These are phyloP conservation scores for Hyperoplus immaculatus DNA, from an alignment of 2,797 vertebrate species.

Conservation along the genomic window DNA sequence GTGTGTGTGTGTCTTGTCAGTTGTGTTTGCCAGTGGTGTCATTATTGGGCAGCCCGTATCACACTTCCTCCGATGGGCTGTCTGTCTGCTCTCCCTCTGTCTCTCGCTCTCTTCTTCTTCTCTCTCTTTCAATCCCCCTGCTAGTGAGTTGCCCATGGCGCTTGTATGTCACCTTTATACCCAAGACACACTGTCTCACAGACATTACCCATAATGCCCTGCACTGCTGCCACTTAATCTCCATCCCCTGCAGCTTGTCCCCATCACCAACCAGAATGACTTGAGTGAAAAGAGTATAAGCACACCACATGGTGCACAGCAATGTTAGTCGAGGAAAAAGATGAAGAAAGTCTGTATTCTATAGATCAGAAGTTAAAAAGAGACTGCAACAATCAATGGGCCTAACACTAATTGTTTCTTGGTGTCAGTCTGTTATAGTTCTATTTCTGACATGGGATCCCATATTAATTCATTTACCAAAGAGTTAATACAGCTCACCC, in stretches of 20 bases:
- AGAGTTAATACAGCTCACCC: background rate
- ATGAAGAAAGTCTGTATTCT: constrained; percentile 7
- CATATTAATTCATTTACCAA: background rate
- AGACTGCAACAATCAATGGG: background rate
- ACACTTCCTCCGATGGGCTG: constrained; percentile 78
- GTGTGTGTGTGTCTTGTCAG: constrained; percentile 71
- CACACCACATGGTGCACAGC: constrained; percentile 23
- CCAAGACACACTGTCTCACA: constrained; percentile 78
- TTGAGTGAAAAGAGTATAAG: constrained; percentile 41
- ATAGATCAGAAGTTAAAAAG: constrained; percentile 3
- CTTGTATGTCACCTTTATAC: constrained; percentile 79
- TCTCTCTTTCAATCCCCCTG: constrained; percentile 55
- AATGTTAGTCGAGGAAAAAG: constrained; percentile 14
- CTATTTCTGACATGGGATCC: constrained; percentile 1
- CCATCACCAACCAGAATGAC: constrained; percentile 60
- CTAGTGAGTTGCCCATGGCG: constrained; percentile 70
- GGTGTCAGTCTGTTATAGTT: background rate
- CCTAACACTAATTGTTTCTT: background rate
- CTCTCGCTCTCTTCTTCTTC: constrained; percentile 54
- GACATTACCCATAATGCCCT: constrained; percentile 81
- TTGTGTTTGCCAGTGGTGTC: constrained; percentile 82
- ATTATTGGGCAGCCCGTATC: constrained; percentile 81
- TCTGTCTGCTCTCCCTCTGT: constrained; percentile 71
- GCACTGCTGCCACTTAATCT: constrained; percentile 71
- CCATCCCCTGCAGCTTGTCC: constrained; percentile 66